Base-by-base conservation (phyloP, 2,888 invertebrate genomes). In the Sclerodermus sp. region DNA sequence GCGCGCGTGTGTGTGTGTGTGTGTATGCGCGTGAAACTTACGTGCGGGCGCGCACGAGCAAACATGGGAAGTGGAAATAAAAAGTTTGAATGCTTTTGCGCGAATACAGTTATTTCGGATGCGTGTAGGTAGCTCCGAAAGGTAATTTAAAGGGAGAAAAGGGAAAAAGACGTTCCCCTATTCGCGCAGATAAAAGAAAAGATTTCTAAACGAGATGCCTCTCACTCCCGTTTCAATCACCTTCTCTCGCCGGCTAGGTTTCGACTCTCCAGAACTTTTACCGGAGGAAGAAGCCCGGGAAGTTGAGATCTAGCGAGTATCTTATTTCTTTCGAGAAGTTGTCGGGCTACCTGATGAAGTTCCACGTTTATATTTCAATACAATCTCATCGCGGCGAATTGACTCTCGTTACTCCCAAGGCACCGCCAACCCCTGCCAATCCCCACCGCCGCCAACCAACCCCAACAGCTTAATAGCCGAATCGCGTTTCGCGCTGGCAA, bases 161-260 rank as follows among this genome's bases (percentile, higher is more conserved):
- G n/a, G n/a, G n/a, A n/a, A n/a, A n/a, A n/a, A n/a, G n/a, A n/a
- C n/a, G 49, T 49, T 40, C 50, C 39, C 37, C 53, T 43, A 47
- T 51, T 49, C 32, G 44, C 50, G 36, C 17, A 53, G 55, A 59
- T 57, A 55, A 61, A 62, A 57, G 58, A 52, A 51, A 23, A 60
- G 60, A 60, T 62, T 62, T 53, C 55, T 43, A 51, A 62, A 60
- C 58, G 62, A 62, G 60, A 60, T 64, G 57, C 57, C 55, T 57
- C 57, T 56, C 58, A 62, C 62, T 58, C 52, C 61, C 56, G 49
- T 64, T 64, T 62, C 64, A 64, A 64, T 64, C 62, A 58, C 55
- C 57, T 54, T 50, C 53, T 34, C 49, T 40, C 42, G 45, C 50
- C 16, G 31, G 23, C 41, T 23, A 23, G 4, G 51, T 49, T 45